phyloP scores from a whole-genome alignment of 2,113 vertebrate species.

The Urocynchramus pylzowi region DNA sequence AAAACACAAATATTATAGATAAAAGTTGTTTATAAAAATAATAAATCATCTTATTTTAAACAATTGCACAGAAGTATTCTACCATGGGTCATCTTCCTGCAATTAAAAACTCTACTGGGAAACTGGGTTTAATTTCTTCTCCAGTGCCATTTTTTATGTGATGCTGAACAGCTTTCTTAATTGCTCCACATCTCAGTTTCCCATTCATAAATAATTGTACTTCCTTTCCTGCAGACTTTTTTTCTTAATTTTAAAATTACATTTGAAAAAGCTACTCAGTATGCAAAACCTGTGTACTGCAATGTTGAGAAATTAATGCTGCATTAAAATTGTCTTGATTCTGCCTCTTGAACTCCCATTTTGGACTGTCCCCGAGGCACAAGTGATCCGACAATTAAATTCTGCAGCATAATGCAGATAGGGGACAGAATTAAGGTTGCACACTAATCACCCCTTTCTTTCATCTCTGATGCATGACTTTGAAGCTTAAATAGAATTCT shows the following conservation, averaged over 20 bases:
- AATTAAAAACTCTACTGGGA: not conserved
- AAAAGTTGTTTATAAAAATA: not conserved
- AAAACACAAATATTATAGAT: not conserved
- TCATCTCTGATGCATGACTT: not conserved
- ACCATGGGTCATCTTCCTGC: not conserved
- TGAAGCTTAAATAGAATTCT: slow-evolving; percentile 12
- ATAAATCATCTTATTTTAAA: not conserved
- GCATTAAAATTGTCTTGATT: not conserved
- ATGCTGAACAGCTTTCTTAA: not conserved
- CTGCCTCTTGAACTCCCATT: not conserved
- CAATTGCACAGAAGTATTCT: not conserved
- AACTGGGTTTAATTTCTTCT: not conserved
- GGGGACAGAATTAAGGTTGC: not conserved
- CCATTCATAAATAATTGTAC: not conserved
- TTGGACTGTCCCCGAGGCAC: not conserved
- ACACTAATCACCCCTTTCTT: not conserved
- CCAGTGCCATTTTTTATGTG: not conserved
- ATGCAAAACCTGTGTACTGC: not conserved
- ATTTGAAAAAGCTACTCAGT: not conserved
- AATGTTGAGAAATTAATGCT: not conserved
- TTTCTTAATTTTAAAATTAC: not conserved
- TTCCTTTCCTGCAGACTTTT: not conserved
- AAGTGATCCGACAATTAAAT: not conserved
- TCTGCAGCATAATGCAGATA: not conserved
- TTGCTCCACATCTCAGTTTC: not conserved